Evolutionary conservation across 2,797 vertebrate genomes (phyloP), one percentile per base, ranked within the genome.

Genomic region (Chiloscyllium punctatum): DNA sequence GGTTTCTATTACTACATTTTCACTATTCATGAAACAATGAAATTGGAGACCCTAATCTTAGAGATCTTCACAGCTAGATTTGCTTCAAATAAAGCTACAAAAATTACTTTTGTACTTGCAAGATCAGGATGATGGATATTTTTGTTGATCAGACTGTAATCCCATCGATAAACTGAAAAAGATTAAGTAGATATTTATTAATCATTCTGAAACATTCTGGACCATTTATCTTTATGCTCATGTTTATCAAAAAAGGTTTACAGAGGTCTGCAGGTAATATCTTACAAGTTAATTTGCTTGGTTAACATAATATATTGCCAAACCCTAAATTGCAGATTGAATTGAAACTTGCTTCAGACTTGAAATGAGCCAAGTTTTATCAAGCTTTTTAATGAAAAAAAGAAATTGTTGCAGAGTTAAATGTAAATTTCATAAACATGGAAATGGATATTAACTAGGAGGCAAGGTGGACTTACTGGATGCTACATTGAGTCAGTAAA

Each of bases 101-200:
- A 77, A 16, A 74, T 53, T 95, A 77, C 6, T 95, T 74, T 30
- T 95, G 48, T 16, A 95, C 51, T 95, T 53, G 30, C 16, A 74
- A 53, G 25, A 72, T 51, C 8, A 16, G 51, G 48, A 91, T 66
- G 53, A 91, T 30, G 62, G 53, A 15, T 30, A n/a, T 66, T 91
- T 95, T 15, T 51, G 25, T 95, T 27, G 53, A 95, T 95, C 71
- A 66, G 69, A 57, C 69, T 95, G 27, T 57, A 33, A 53, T 95
- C 30, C 77, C 69, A 15, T 94, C 53, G 94, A 94, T 8, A 95
- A 74, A 37, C 94, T 95, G 94, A 95, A 95, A 95, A 51, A 77
- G 57, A 95, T 77, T 51, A 95, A 77, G 48, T 51, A 95, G 57
- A 66, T 57, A 74, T 95, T 51, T 57, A 74, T 95, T 51, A 95